Conservation (phyloP, 1,140 invertebrate genomes). For the Drosophila lacertosa region DNA sequence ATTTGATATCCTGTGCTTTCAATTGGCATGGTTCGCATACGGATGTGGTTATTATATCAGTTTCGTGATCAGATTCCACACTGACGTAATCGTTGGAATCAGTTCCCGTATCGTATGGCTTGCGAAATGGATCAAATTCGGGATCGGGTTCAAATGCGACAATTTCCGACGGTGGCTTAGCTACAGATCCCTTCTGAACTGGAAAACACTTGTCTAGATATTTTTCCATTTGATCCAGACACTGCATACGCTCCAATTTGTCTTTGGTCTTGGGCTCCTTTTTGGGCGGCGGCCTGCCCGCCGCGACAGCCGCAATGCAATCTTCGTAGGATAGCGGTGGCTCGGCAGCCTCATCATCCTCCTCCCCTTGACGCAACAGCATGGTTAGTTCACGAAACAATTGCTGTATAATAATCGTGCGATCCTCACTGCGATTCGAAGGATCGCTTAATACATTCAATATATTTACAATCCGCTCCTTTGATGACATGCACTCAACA, state of each 20-base stretch:
- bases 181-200: background rate
- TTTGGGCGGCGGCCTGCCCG: background rate
- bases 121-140: conserved; percentile 31
- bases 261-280: background rate
- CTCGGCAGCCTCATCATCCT: background rate
- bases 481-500: background rate
- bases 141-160: conserved; percentile 52
- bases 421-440: background rate
- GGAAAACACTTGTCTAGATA: conserved; percentile 52
- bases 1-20: no score
- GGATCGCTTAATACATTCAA: conserved; percentile 6
- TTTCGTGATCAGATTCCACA: background rate
- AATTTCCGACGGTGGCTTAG: conserved; percentile 30
- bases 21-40: no score
- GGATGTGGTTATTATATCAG: no score
- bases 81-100: no score
- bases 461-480: background rate
- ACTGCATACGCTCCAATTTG: conserved; percentile 17
- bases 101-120: background rate
- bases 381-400: conserved; percentile 20
- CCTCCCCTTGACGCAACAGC: conserved; percentile 1
- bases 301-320: conserved; percentile 17
- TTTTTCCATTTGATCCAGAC: conserved; percentile 50
- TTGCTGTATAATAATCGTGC: background rate
- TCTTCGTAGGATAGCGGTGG: background rate